phyloP scores from a whole-genome alignment of 2,888 invertebrate genomes.

The Chymomyza procnemis region DNA sequence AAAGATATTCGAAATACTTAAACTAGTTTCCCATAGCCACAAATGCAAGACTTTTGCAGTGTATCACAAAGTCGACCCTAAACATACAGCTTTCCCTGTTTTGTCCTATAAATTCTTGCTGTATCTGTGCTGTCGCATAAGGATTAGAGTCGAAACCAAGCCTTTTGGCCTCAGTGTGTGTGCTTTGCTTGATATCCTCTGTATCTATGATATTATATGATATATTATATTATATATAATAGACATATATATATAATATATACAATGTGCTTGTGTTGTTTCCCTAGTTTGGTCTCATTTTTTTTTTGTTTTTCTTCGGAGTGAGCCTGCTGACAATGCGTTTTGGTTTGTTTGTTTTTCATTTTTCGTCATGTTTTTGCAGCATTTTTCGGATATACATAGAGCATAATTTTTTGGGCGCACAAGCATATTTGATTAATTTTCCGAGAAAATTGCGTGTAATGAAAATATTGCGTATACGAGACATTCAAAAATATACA shows the following conservation, averaged over 20 bases:
- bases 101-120: no score
- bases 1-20: no score
- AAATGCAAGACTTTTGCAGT: no score
- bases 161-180: no score
- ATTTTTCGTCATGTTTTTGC: slow-evolving; percentile 10
- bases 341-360: slow-evolving; percentile 35
- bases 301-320: slow-evolving; percentile 8
- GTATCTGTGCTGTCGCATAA: no score
- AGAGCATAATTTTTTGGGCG: slow-evolving; percentile 53
- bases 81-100: no score
- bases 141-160: no score
- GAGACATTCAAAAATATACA: background rate
- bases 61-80: no score
- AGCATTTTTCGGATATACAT: slow-evolving; percentile 4
- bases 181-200: background rate
- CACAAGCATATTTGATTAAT: slow-evolving; percentile 52
- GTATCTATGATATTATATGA: background rate
- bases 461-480: slow-evolving; percentile 2
- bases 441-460: slow-evolving; percentile 19
- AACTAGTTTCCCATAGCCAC: no score
- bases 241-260: slow-evolving; percentile 25
- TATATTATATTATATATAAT: background rate
- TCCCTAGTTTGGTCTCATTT: no score
- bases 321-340: slow-evolving; percentile 12
- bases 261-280: background rate